These are phyloP conservation scores for Halcyon leucocephala DNA, from an alignment of 2,797 vertebrate species.

Conservation along the genomic window DNA sequence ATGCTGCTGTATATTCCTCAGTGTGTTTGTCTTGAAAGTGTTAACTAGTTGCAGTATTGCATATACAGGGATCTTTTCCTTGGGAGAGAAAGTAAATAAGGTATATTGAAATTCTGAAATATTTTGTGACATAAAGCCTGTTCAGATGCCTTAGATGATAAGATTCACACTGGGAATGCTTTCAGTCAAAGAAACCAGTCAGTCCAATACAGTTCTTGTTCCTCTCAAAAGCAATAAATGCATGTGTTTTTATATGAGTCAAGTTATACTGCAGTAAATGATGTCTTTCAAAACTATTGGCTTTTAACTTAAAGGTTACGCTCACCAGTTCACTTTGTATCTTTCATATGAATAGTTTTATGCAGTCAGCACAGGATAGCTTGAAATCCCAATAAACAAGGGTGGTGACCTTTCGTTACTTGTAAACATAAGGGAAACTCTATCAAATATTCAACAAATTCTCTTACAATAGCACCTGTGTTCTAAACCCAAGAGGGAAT, in stretches of 20 bases:
- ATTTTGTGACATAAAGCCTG: neutral
- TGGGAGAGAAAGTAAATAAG: neutral
- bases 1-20: neutral
- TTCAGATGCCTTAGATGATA: neutral
- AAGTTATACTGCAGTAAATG: neutral
- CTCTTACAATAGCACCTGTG: slow-evolving; percentile 48
- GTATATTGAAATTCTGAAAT: neutral
- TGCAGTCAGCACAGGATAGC: neutral
- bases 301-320: slow-evolving; percentile 55
- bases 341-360: slow-evolving; percentile 29
- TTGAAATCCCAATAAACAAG: slow-evolving; percentile 58
- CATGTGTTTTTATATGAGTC: neutral
- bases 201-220: neutral
- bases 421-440: slow-evolving; percentile 61
- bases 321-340: slow-evolving; percentile 15
- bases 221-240: neutral
- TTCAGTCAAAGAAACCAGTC: neutral
- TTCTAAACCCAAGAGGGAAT: slow-evolving; percentile 46
- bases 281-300: neutral
- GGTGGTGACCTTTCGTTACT: slow-evolving; percentile 57
- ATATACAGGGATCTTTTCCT: neutral
- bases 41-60: neutral
- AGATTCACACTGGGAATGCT: neutral
- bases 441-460: slow-evolving; percentile 67
- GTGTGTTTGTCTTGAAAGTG: neutral